Percentiles rank a stretch among this genome's conserved stretches.
Evolutionary conservation across 2,113 vertebrate genomes (phyloP).

Genomic region (Oxyura jamaicensis): DNA sequence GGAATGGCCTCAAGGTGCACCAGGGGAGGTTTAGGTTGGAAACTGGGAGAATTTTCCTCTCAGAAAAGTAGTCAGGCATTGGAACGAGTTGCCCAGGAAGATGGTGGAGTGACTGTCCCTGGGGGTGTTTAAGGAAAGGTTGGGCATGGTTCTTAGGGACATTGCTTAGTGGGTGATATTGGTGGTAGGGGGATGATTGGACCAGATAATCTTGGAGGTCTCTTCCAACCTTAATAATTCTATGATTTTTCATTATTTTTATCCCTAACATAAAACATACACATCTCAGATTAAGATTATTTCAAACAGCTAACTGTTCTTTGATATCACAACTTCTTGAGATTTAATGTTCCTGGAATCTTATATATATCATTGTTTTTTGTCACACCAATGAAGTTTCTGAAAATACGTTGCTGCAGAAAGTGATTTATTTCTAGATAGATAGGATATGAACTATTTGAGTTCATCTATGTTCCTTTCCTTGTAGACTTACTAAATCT

Average conservation of each 20-base stretch:
- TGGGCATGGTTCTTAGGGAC: too few species aligned
- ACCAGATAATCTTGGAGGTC: too few species aligned
- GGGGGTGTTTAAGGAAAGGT: too few species aligned
- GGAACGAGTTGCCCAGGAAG: too few species aligned
- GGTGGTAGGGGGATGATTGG: too few species aligned
- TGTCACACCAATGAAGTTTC: neutral
- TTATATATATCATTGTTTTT: neutral
- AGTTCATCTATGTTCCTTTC: neutral
- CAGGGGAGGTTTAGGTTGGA: too few species aligned
- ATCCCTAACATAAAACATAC: neutral
- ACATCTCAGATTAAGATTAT: neutral
- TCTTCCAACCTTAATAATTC: too few species aligned
- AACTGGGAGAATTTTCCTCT: too few species aligned
- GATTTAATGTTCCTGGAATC: neutral
- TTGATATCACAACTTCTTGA: neutral
- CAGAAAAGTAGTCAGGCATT: too few species aligned
- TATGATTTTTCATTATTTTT: neutral
- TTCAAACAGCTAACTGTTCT: neutral
- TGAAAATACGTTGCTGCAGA: neutral
- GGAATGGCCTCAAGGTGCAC: too few species aligned
- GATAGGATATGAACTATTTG: neutral
- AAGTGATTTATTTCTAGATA: neutral
- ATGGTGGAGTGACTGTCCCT: too few species aligned
- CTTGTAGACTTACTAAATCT: neutral
- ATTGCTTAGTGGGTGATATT: too few species aligned